Percentiles rank a stretch among this genome's conserved stretches.
phyloP scores from a whole-genome alignment of 2,888 invertebrate species.

The Apamea sordens region DNA sequence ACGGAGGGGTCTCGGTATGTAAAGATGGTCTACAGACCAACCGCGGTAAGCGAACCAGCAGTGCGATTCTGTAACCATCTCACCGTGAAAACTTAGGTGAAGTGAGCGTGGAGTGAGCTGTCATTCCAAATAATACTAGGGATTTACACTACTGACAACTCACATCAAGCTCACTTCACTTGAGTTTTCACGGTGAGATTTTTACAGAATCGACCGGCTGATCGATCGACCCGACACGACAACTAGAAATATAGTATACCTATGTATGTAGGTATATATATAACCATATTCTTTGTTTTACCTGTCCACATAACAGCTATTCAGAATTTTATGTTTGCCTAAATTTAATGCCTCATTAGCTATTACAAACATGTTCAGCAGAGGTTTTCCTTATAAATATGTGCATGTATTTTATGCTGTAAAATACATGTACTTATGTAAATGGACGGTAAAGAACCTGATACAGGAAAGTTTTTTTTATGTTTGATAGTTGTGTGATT shows the following conservation, averaged over 20 bases:
- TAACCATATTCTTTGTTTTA: neutral
- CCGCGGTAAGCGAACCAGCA: too few relatives aligned
- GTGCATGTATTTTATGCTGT: neutral
- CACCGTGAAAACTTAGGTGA: too few relatives aligned
- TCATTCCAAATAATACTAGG: too few relatives aligned
- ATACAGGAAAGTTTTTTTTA: conserved; percentile 20
- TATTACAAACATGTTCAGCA: conserved; percentile 35
- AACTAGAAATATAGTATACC: neutral
- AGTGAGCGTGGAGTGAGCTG: too few relatives aligned
- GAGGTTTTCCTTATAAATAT: conserved; percentile 53
- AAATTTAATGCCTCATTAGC: conserved; percentile 23
- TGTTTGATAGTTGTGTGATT: conserved; percentile 5
- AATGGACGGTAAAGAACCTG: conserved; percentile 39
- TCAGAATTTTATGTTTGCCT: conserved; percentile 9
- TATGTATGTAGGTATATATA: neutral
- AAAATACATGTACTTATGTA: neutral
- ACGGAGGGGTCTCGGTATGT: too few relatives aligned
- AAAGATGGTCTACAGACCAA: too few relatives aligned
- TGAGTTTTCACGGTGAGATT: too few relatives aligned
- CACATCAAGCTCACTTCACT: too few relatives aligned
- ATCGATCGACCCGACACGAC: too few relatives aligned
- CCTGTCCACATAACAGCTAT: neutral
- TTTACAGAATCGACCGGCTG: too few relatives aligned
- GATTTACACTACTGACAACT: too few relatives aligned
- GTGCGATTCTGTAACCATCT: too few relatives aligned